Evolutionary conservation across 2,888 invertebrate species (phyloP).

Genomic region (Stenodera caucasica): DNA sequence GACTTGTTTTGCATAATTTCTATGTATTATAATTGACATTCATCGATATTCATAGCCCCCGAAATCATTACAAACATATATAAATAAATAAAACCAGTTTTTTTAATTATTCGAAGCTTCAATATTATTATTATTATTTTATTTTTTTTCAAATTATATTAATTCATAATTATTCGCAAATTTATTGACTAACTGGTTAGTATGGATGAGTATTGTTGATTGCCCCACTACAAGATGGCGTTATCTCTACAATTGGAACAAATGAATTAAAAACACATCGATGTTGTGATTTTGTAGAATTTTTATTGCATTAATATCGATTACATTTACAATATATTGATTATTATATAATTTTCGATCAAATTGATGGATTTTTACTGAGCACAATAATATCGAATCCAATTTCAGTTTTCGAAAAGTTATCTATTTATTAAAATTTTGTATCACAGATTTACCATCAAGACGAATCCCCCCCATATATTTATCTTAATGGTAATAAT

Average conservation of each 20-base stretch:
- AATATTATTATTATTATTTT: no score
- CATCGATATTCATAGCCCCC: no score
- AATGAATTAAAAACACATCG: background rate
- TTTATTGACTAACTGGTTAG: no score
- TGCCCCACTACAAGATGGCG: background rate
- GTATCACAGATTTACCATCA: constrained; percentile 4
- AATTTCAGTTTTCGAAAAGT: background rate
- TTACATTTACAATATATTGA: background rate
- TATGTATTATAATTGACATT: no score
- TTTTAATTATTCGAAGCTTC: no score
- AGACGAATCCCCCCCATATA: background rate
- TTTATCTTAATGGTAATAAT: constrained; percentile 3
- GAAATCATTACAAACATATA: no score
- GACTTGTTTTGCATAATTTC: no score
- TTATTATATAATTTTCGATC: background rate
- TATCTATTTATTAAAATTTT: background rate
- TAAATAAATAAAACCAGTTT: no score
- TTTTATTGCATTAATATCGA: background rate
- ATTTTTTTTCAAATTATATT: no score
- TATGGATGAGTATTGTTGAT: background rate
- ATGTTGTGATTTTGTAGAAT: background rate
- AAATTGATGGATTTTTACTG: no score
- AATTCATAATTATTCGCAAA: no score
- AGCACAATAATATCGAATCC: background rate
- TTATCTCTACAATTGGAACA: background rate